Base-by-base conservation (phyloP, 2,888 invertebrate species). In the Octonoba sinensis region DNA sequence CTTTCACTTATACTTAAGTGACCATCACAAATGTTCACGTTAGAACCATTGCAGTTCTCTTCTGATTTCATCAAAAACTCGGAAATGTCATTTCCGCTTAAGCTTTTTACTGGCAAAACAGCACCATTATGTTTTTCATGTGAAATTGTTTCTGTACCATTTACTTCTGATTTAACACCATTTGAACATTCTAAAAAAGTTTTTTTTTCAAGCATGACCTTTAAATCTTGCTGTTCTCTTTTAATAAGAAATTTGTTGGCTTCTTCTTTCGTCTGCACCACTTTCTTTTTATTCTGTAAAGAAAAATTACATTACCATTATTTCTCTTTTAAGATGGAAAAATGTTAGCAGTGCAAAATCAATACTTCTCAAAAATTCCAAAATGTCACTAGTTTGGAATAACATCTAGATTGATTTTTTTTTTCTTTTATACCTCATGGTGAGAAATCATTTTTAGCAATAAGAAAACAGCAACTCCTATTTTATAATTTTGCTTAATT, bases 191-290 rank as follows among this genome's bases (percentile, higher is more conserved):
- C 77, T 64, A 77, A 62, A 74, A 67, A 77, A 59, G 67, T 78
- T 65, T 74, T 84, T 66, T 84, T 84, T 66, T 84, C 84, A 62
- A 84, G 77, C 84, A 84, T 84, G 69, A 56, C 82, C 70, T 82
- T 73, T 54, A 84, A 47, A 64, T 77, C 84, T 78, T 84, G 64
- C 18, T 44, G 69, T 62, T 84, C 82, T 15, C 62, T 73, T 22
- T 74, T 65, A 56, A 75, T 57, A 18, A 83, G 57, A 49, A n/a
- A 78, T 47, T 65, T 78, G 49, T 74, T 83, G 8, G 59, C 54
- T 59, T 73, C 73, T 73, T 73, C 73, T 74, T 70, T 78, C 36
- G 46, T 83, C 46, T 65, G 67, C 2, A 62, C 49, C 13, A 59
- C 22, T 46, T 73, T 64, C n/a, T 54, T 60, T 60, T 67, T 77